These are phyloP conservation scores for Ariolimax columbianus DNA, from an alignment of 2,888 invertebrate genomes.

Conservation along the genomic window DNA sequence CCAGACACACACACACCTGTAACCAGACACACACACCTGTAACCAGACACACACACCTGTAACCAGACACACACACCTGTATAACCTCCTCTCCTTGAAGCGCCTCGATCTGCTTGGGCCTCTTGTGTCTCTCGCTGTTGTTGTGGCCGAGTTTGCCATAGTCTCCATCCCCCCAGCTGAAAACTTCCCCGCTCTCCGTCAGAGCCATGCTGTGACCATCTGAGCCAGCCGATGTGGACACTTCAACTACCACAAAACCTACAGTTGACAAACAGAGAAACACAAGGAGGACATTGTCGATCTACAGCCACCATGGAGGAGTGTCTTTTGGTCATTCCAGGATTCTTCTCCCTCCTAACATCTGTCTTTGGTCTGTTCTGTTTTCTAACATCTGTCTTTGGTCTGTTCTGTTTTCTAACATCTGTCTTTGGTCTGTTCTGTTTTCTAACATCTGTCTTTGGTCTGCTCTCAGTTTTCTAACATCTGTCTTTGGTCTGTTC, in stretches of 20 bases:
- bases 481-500: too few relatives aligned
- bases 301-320: too few relatives aligned
- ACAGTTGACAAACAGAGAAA: not conserved
- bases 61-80: not conserved
- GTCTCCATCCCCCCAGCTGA: conserved; percentile 85
- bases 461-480: too few relatives aligned
- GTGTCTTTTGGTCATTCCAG: too few relatives aligned
- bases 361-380: too few relatives aligned
- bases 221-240: conserved; percentile 84
- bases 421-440: too few relatives aligned
- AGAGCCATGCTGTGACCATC: conserved; percentile 84
- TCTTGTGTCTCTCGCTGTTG: conserved; percentile 83
- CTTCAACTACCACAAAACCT: conserved; percentile 84
- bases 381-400: too few relatives aligned
- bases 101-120: conserved; percentile 84
- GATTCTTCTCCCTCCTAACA: too few relatives aligned
- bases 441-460: too few relatives aligned
- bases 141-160: conserved; percentile 85
- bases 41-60: too few relatives aligned
- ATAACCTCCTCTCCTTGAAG: conserved; percentile 82
- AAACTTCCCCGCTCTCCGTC: conserved; percentile 84
- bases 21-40: not conserved
- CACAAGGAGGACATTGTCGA: too few relatives aligned
- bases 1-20: not conserved
- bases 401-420: too few relatives aligned